phyloP scores from a whole-genome alignment of 92 coral and sea anemone species.

The Siderastrea radians region DNA sequence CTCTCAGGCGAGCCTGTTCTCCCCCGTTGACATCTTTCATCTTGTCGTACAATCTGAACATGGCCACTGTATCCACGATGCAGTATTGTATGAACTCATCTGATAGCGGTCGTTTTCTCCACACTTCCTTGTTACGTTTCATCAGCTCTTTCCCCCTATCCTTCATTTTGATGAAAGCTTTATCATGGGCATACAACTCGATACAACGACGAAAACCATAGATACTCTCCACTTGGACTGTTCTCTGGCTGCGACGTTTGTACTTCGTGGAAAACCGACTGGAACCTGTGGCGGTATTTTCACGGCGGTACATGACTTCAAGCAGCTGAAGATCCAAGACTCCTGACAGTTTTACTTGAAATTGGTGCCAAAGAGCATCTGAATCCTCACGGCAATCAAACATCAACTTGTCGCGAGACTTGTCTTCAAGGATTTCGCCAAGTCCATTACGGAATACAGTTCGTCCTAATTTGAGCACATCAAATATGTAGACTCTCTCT shows the following conservation, averaged over 20 bases:
- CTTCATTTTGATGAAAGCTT: conserved; percentile 41
- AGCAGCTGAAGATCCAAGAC: conserved; percentile 85
- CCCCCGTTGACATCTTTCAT: conserved; percentile 54
- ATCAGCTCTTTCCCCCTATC: neutral
- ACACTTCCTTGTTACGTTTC: neutral
- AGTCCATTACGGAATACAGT: conserved; percentile 69
- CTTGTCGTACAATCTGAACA: conserved; percentile 43
- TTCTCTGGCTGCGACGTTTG: neutral
- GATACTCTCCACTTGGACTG: neutral
- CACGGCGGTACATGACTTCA: conserved; percentile 83
- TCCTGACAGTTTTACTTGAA: conserved; percentile 69
- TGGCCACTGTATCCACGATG: conserved; percentile 67
- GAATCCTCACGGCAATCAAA: conserved; percentile 87
- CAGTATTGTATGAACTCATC: conserved; percentile 67
- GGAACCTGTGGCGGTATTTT: conserved; percentile 1
- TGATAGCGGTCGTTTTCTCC: conserved; percentile 40
- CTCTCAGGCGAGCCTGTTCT: neutral
- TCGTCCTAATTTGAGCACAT: conserved; percentile 69
- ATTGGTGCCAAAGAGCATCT: conserved; percentile 79
- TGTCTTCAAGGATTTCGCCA: conserved; percentile 80
- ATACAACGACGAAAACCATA: neutral
- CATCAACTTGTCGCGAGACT: conserved; percentile 40
- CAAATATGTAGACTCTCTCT: conserved; percentile 79
- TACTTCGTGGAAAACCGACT: neutral
- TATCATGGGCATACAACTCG: neutral